Percentiles rank a stretch among this genome's conserved stretches.
Conservation (phyloP, 2,797 vertebrate genomes). For the Cetoscarus ocellatus region DNA sequence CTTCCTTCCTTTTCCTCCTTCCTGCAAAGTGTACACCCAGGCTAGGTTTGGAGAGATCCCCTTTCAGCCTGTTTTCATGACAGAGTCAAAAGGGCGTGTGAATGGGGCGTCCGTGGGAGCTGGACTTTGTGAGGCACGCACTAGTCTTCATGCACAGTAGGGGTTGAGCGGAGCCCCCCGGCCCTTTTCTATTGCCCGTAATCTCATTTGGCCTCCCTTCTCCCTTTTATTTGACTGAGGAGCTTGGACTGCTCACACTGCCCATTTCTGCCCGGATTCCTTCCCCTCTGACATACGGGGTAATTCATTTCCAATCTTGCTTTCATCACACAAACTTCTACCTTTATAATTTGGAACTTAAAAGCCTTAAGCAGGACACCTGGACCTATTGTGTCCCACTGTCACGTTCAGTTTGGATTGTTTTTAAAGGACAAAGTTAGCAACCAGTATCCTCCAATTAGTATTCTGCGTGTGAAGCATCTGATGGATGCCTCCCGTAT, state of each 20-base stretch:
- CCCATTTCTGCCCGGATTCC: conserved; percentile 76
- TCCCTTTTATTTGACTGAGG: conserved; percentile 83
- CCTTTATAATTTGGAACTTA: conserved; percentile 55
- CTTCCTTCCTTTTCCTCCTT: conserved; percentile 71
- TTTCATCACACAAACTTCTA: conserved; percentile 57
- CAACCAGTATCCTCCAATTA: conserved; percentile 27
- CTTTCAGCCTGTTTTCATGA: conserved; percentile 91
- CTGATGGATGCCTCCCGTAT: conserved; percentile 55
- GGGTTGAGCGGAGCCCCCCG: conserved; percentile 93
- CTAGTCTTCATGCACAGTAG: conserved; percentile 95
- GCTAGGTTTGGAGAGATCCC: conserved; percentile 90
- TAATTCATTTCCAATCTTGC: conserved; percentile 79
- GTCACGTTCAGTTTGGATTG: conserved; percentile 31
- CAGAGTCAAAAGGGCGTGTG: conserved; percentile 98
- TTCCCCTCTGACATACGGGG: conserved; percentile 80
- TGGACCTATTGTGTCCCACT: conserved; percentile 47
- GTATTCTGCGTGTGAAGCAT: conserved; percentile 42
- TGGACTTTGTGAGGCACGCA: conserved; percentile 86
- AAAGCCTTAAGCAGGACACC: conserved; percentile 51
- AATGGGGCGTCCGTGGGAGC: conserved; percentile 92
- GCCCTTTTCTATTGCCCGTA: conserved; percentile 90
- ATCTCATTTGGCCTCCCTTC: conserved; percentile 92
- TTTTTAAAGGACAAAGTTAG: conserved; percentile 18
- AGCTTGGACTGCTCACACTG: conserved; percentile 81
- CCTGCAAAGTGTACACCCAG: conserved; percentile 81